A percentile compares a stretch with the other conserved stretches of the same genome.
These are phyloP conservation scores for Cotesia glomerata DNA, from an alignment of 1,140 invertebrate genomes.

Conservation along the genomic window DNA sequence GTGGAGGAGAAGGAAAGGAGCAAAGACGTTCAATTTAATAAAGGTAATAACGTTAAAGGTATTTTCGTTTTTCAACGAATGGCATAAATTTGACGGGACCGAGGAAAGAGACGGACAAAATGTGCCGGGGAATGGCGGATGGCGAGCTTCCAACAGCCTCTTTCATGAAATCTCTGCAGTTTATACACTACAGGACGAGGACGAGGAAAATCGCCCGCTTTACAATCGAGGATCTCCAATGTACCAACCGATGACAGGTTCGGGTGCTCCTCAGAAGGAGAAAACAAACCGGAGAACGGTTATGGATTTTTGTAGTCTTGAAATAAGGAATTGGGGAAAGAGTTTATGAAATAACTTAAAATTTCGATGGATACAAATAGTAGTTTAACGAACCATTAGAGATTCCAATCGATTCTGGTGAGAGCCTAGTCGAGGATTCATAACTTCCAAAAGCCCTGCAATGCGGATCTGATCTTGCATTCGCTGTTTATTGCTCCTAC, in stretches of 20 bases:
- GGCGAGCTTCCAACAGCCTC: conserved; percentile 58
- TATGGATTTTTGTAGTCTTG: neutral
- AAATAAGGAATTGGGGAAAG: conserved; percentile 15
- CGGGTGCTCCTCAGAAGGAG: neutral
- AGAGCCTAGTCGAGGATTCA: conserved; percentile 31
- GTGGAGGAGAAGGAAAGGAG: neutral
- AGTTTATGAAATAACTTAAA: no score
- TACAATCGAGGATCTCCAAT: no score
- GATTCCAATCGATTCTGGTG: conserved; percentile 33
- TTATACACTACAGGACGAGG: conserved; percentile 3
- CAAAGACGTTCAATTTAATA: conserved; percentile 59
- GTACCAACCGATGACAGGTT: no score
- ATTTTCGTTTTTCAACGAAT: conserved; percentile 43
- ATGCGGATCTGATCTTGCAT: conserved; percentile 15
- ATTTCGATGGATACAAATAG: neutral
- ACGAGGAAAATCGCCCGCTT: neutral
- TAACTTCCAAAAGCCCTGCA: conserved; percentile 35
- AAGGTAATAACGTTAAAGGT: conserved; percentile 62
- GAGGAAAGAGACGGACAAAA: conserved; percentile 44
- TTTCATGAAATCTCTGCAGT: conserved; percentile 5
- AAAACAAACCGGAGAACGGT: neutral
- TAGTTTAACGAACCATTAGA: conserved; percentile 35
- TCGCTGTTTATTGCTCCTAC: no score
- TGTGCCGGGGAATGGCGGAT: conserved; percentile 56
- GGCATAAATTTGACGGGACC: conserved; percentile 45